Base-by-base conservation (phyloP, 1,140 invertebrate species). In the Drosophila micromelanica region DNA sequence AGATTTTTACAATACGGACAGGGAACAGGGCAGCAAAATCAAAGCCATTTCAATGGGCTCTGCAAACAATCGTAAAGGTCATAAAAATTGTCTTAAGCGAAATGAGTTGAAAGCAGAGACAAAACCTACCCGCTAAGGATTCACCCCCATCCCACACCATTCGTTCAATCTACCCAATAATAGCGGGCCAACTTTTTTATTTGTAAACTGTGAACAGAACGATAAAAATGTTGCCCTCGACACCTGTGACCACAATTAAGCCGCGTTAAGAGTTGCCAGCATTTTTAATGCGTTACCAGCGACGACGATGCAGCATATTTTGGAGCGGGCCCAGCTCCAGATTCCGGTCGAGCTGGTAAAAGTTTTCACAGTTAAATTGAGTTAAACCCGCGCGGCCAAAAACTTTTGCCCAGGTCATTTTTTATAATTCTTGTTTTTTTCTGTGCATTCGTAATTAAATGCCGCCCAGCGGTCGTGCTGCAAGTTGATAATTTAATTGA, bases 231-330 rank as follows among this genome's bases (percentile, higher is more conserved):
- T 73, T 42, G 61, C 70, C 70, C 70, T 76, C 81, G 51, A 77
- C 87, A 90, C 87, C 87, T 90, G 87, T 74, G 87, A 90, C 87
- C 87, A 90, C 87, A 90, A 90, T 90, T 90, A 90, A 90, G 87
- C 73, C 81, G 81, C 78, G 79, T 87, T 84, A 82, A 89, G 80
- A 73, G 77, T 73, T 90, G 62, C 70, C 76, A 46, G 57, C 46
- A 77, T 67, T 73, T 59, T 73, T 73, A 57, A 65, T 65, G 70
- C 65, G 32, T 30, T 46, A 37, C 37, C 45, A 55, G 37, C 23
- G 72, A 43, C 32, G 72, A 43, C 23, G 1, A 67, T 12, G 37
- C 23, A 38, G 23, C 5, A 5, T 11, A 40, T 45, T 27, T 42
- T 12, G 35, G 37, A 38, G 37, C n/a, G 23, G 27, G 9, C 32